Percentiles rank a stretch among this genome's conserved stretches.
phyloP scores from a whole-genome alignment of 2,113 vertebrate species.

The Myotis lucifugus region DNA sequence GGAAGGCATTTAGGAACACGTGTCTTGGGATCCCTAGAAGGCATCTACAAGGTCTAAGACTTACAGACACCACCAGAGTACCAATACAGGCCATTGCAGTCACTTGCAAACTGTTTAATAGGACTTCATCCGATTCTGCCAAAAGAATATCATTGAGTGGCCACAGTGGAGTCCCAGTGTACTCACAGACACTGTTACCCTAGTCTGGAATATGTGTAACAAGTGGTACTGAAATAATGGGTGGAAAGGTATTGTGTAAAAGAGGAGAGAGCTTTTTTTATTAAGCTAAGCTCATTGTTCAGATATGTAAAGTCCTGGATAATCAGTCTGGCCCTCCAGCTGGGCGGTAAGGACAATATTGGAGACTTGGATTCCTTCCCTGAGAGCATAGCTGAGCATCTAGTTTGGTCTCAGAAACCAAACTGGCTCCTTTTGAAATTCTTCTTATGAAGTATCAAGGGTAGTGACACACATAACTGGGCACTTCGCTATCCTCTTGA shows the following conservation, averaged over 20 bases:
- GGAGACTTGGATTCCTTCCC: background rate
- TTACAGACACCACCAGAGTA: background rate
- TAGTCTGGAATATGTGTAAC: background rate
- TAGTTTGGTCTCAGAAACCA: background rate
- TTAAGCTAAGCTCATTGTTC: slow-evolving; percentile 24
- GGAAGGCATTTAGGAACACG: background rate
- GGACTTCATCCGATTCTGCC: background rate
- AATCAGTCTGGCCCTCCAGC: background rate
- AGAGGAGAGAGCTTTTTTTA: slow-evolving; percentile 32
- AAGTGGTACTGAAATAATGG: background rate
- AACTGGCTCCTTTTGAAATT: background rate
- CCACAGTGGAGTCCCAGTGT: background rate
- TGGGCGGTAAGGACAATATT: background rate
- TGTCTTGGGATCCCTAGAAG: background rate
- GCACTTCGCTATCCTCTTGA: slow-evolving; percentile 4
- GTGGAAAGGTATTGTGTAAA: background rate
- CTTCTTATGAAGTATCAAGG: background rate
- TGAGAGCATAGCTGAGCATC: background rate
- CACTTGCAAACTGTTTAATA: background rate
- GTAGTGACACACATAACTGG: background rate
- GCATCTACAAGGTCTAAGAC: background rate
- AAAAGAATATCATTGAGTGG: background rate
- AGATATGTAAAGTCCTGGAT: slow-evolving; percentile 19
- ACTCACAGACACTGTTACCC: background rate
- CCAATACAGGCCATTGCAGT: background rate